phyloP scores from a whole-genome alignment of 2,888 invertebrate genomes.

The Perithous albicinctus region DNA sequence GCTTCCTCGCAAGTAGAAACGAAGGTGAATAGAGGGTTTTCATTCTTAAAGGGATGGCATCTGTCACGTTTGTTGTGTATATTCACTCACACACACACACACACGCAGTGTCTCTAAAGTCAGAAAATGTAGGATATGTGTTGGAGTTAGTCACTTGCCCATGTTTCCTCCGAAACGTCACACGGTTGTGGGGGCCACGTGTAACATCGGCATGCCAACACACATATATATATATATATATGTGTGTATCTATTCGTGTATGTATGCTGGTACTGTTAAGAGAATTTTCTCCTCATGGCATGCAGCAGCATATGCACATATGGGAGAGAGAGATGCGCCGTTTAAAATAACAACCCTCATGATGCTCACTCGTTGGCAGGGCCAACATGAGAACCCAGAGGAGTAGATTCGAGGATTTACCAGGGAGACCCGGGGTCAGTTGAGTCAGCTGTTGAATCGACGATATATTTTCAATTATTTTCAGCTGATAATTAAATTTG shows the following conservation, averaged over 20 bases:
- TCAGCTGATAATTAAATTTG: too few relatives aligned
- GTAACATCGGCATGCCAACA: constrained; percentile 48
- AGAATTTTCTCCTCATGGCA: constrained; percentile 57
- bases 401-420: too few relatives aligned
- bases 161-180: constrained; percentile 52
- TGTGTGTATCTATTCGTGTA: constrained; percentile 65
- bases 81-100: too few relatives aligned
- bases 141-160: constrained; percentile 33
- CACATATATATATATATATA: too few relatives aligned
- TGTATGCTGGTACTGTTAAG: constrained; percentile 54
- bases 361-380: constrained; percentile 24
- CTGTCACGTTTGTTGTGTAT: constrained; percentile 36
- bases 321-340: constrained; percentile 65
- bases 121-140: too few relatives aligned
- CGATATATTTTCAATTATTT: too few relatives aligned
- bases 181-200: constrained; percentile 56
- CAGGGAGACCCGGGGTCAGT: too few relatives aligned
- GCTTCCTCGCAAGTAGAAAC: constrained; percentile 17
- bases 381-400: constrained; percentile 6
- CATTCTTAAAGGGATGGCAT: constrained; percentile 45
- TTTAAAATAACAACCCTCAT: constrained; percentile 71
- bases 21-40: constrained; percentile 39
- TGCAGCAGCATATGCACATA: constrained; percentile 64
- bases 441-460: too few relatives aligned
- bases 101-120: too few relatives aligned